Percentiles rank a stretch among this genome's conserved stretches.
These are phyloP conservation scores for Porites rus DNA, from an alignment of 92 coral and sea anemone genomes.

Conservation along the genomic window DNA sequence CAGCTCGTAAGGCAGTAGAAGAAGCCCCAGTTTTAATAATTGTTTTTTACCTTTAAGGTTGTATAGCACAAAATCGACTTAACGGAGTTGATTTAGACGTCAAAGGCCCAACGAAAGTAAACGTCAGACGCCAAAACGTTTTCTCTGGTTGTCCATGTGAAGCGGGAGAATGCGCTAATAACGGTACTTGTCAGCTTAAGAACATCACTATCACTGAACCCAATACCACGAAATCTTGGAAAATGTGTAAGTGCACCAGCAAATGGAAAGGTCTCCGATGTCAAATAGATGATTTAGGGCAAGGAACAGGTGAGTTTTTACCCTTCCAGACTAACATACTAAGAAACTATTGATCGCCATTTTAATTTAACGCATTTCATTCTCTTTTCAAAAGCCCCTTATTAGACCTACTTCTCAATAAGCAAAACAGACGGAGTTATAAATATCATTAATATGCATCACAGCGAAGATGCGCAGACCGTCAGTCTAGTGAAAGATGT, in stretches of 20 bases:
- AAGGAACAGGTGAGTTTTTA: constrained; percentile 40
- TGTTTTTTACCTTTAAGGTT: constrained; percentile 54
- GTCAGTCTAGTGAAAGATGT: too few relatives aligned
- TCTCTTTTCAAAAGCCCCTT: too few relatives aligned
- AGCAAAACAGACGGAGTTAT: too few relatives aligned
- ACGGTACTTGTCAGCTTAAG: constrained; percentile 52
- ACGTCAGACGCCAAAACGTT: constrained; percentile 65
- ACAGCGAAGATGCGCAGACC: too few relatives aligned
- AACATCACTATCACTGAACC: constrained; percentile 52
- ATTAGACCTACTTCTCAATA: too few relatives aligned
- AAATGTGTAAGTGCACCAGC: constrained; percentile 49
- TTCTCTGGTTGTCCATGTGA: constrained; percentile 71
- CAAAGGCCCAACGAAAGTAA: constrained; percentile 31
- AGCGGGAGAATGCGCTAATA: constrained; percentile 67
- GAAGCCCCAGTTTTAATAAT: too few relatives aligned
- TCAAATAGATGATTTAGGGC: not conserved
- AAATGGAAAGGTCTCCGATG: constrained; percentile 55
- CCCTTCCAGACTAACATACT: too few relatives aligned
- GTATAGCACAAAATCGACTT: constrained; percentile 69
- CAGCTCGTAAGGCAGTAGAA: too few relatives aligned
- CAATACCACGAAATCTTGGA: constrained; percentile 19
- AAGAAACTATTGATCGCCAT: too few relatives aligned
- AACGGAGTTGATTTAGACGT: constrained; percentile 70
- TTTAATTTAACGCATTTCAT: too few relatives aligned
- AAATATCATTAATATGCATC: too few relatives aligned